Evolutionary conservation across 1,140 invertebrate genomes (phyloP).

Genomic region (Eulimnadia texana): DNA sequence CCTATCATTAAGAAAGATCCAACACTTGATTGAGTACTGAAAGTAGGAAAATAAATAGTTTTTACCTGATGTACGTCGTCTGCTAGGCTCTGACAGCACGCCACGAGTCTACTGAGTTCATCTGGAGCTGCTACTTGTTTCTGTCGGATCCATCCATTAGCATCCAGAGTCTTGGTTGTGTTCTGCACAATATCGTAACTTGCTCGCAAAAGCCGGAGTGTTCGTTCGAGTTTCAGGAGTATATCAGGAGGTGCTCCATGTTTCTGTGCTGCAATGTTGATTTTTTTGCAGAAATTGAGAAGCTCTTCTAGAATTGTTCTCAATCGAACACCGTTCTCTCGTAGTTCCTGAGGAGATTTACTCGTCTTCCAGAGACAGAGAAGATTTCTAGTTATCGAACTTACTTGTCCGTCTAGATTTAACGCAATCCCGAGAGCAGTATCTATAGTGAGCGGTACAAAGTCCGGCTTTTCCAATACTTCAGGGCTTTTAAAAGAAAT

Average conservation of each 20-base stretch:
- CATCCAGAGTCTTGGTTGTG: constrained; percentile 37
- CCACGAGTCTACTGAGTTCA: constrained; percentile 69
- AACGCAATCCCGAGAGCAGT: too few species aligned
- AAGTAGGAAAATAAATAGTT: background rate
- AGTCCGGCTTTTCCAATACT: too few species aligned
- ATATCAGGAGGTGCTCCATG: constrained; percentile 33
- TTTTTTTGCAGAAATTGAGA: constrained; percentile 69
- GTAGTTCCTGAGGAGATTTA: constrained; percentile 46
- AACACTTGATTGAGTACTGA: background rate
- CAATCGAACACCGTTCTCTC: constrained; percentile 54
- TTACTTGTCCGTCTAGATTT: too few species aligned
- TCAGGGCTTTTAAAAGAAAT: too few species aligned
- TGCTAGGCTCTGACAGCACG: constrained; percentile 65
- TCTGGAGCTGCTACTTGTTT: constrained; percentile 31
- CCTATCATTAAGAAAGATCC: too few species aligned
- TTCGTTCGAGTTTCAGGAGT: constrained; percentile 45
- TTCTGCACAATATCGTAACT: constrained; percentile 64
- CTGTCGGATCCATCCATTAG: constrained; percentile 40
- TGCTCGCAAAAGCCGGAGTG: constrained; percentile 62
- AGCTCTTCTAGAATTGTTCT: constrained; percentile 65
- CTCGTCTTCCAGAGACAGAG: constrained; percentile 62
- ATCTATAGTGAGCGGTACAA: too few species aligned
- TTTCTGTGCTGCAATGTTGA: too few species aligned
- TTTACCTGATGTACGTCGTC: constrained; percentile 73
- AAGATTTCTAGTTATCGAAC: too few species aligned